Evolutionary conservation across 1,140 invertebrate genomes (phyloP).

Genomic region (Bombus ignitus): DNA sequence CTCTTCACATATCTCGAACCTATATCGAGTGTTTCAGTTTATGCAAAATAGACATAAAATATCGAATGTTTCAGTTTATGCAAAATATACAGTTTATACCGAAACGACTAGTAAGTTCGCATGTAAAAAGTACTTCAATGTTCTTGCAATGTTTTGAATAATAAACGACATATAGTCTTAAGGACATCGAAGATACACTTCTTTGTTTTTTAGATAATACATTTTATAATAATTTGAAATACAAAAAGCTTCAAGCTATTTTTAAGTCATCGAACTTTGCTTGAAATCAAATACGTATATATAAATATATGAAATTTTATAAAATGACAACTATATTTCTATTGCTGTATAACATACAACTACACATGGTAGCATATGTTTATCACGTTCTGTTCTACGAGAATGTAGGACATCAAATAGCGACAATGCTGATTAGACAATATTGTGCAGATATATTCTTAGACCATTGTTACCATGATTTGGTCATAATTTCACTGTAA

Average conservation of each 20-base stretch:
- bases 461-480: not conserved
- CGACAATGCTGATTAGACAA: slow-evolving; percentile 18
- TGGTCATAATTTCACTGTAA: not conserved
- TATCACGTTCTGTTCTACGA: slow-evolving; percentile 12
- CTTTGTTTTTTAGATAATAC: not conserved
- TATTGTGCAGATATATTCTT: not conserved
- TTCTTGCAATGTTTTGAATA: not conserved
- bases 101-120: no score
- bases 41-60: not conserved
- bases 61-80: no score
- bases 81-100: no score
- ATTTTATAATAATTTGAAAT: not conserved
- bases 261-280: not conserved
- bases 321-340: no score
- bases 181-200: not conserved
- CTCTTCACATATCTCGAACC: not conserved
- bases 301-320: not conserved
- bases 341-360: not conserved
- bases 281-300: not conserved
- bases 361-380: not conserved
- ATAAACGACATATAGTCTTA: not conserved
- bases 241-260: not conserved
- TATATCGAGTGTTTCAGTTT: not conserved
- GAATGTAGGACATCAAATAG: not conserved
- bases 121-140: not conserved